Percentiles rank a stretch among this genome's conserved stretches.
Conservation (phyloP, 2,888 invertebrate genomes). For the Apodemia mormo region DNA sequence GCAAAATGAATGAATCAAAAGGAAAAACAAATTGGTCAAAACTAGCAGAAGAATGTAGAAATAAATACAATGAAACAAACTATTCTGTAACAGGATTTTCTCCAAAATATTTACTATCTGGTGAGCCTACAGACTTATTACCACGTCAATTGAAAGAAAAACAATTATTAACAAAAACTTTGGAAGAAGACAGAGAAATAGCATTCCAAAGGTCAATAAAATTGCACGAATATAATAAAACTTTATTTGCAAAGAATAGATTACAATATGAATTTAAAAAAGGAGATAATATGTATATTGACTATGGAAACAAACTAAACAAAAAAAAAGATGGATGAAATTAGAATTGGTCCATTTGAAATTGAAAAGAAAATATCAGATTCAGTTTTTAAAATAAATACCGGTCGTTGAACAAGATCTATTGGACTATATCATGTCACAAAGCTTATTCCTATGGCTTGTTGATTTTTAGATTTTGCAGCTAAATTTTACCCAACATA, state of each 20-base stretch:
- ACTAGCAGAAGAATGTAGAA: slow-evolving; percentile 22
- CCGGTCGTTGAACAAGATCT: slow-evolving; percentile 25
- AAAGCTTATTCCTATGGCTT: slow-evolving; percentile 25
- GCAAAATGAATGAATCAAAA: slow-evolving; percentile 35
- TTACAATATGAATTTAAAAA: slow-evolving; percentile 29
- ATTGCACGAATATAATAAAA: slow-evolving; percentile 30
- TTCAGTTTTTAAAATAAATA: slow-evolving; percentile 29
- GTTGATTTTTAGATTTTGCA: background rate
- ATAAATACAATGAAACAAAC: slow-evolving; percentile 28
- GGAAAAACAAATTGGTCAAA: slow-evolving; percentile 37
- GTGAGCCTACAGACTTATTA: slow-evolving; percentile 34
- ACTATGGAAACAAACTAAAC: slow-evolving; percentile 27
- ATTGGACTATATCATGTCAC: slow-evolving; percentile 27
- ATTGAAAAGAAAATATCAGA: slow-evolving; percentile 30
- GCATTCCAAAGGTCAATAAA: slow-evolving; percentile 35
- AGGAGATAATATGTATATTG: slow-evolving; percentile 30
- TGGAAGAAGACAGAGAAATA: slow-evolving; percentile 34
- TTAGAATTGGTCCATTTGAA: slow-evolving; percentile 29
- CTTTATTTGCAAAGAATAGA: slow-evolving; percentile 25
- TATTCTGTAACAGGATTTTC: slow-evolving; percentile 39
- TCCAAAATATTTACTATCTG: slow-evolving; percentile 38
- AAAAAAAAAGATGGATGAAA: slow-evolving; percentile 28
- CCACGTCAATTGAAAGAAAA: slow-evolving; percentile 32
- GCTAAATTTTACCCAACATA: background rate
- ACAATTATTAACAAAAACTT: slow-evolving; percentile 26